Conservation (phyloP, 2,797 vertebrate species). For the Lindbergichthys nudifrons region DNA sequence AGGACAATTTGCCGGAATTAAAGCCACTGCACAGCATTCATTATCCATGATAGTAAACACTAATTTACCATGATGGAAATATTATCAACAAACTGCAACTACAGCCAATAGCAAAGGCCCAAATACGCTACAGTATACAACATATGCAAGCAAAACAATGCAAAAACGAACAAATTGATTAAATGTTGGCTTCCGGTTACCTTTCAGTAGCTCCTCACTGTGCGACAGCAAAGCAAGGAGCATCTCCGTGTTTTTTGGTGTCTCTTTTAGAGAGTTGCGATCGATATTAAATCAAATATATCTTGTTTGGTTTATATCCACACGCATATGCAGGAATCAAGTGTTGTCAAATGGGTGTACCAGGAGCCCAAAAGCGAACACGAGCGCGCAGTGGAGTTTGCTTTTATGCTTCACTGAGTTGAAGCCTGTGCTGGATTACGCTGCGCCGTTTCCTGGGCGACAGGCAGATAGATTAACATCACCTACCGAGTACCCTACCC, state of each 20-base stretch:
- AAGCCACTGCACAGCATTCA: conserved; percentile 22
- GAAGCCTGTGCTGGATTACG: conserved; percentile 67
- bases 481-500: conserved; percentile 65
- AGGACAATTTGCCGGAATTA: background rate
- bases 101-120: background rate
- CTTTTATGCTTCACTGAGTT: conserved; percentile 37
- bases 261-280: conserved; percentile 78
- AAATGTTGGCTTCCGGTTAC: conserved; percentile 66
- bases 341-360: conserved; percentile 3
- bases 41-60: background rate
- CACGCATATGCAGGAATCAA: background rate
- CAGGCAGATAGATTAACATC: conserved; percentile 76
- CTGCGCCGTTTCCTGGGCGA: conserved; percentile 77
- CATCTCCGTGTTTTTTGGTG: conserved; percentile 81
- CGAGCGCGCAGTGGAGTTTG: conserved; percentile 38
- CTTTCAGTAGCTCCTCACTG: conserved; percentile 86
- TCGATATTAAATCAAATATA: conserved; percentile 59
- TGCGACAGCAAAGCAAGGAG: conserved; percentile 87
- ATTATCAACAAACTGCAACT: background rate
- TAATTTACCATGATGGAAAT: background rate
- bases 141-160: background rate
- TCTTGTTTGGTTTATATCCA: background rate
- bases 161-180: background rate
- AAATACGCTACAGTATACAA: background rate
- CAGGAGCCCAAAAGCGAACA: background rate